phyloP scores from a whole-genome alignment of 2,888 invertebrate species.

The Macaria notata region DNA sequence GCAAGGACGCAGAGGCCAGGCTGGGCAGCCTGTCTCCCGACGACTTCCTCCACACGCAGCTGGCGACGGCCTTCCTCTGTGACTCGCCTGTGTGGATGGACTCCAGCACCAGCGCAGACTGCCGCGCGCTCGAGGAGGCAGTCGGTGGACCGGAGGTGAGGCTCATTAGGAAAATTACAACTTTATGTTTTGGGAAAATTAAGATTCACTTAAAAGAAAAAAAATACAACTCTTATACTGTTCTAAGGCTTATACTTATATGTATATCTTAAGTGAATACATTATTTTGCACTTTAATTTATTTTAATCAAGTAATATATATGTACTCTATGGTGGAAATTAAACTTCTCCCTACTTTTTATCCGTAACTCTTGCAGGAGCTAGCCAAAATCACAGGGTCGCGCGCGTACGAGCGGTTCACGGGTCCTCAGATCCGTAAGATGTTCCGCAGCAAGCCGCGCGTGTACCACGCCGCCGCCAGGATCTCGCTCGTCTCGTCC shows the following conservation, averaged over 20 bases:
- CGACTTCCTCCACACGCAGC: constrained; percentile 91
- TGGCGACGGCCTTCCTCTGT: constrained; percentile 89
- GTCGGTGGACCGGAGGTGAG: constrained; percentile 91
- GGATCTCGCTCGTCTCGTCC: constrained; percentile 96
- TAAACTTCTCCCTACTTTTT: too few species aligned
- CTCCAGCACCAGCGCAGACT: constrained; percentile 89
- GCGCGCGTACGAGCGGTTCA: constrained; percentile 94
- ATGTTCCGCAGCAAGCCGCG: constrained; percentile 85
- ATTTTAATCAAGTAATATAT: too few species aligned
- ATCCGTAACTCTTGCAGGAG: constrained; percentile 71
- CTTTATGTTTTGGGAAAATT: too few species aligned
- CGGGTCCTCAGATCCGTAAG: constrained; percentile 96
- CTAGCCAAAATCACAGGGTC: constrained; percentile 92
- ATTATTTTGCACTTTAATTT: too few species aligned
- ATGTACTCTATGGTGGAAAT: too few species aligned
- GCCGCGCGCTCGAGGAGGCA: constrained; percentile 89
- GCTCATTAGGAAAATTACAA: too few species aligned
- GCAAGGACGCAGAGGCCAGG: constrained; percentile 85
- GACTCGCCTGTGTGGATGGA: constrained; percentile 99
- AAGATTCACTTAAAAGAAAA: too few species aligned
- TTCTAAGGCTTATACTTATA: too few species aligned
- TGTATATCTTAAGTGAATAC: too few species aligned
- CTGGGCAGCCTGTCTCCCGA: constrained; percentile 86
- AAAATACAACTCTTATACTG: too few species aligned
- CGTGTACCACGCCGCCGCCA: constrained; percentile 84